Evolutionary conservation across 2,113 vertebrate species (phyloP), one percentile per base, ranked within the genome.

Genomic region (Trogon surrucura): DNA sequence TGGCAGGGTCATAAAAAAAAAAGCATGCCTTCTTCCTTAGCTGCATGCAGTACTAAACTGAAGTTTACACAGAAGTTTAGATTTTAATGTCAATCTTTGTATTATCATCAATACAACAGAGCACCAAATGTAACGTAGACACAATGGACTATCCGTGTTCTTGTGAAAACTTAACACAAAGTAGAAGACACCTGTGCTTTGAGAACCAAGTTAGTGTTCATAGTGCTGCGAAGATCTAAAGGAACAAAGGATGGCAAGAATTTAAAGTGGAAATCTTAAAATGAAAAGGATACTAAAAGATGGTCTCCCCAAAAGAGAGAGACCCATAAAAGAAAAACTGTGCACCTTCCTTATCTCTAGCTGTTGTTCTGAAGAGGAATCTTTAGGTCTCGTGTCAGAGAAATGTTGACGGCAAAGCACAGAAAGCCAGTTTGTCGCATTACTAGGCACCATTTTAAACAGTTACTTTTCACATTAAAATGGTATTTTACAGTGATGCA

Each of bases 391-490:
- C 3, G 0, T 41, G 58, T 77, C 51, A 75, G 21, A 89, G 41
- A 77, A 70, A 72, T 8, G 25, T n/a, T 86, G 77, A 67, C 34
- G 22, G 62, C 58, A 74, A 90, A 80, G 53, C 44, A 88, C 20
- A 74, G 85, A 72, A 72, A 73, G 44, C 8, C 51, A 57, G 66
- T 88, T 34, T 57, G 20, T 48, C 85, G 77, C 29, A 80, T 75
- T 86, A 80, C 85, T 2, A 93, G 20, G 48, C 26, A 80, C 6
- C 4, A 50, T 67, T 90, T 85, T 56, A 86, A 34, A 82, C 13
- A 65, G 64, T 38, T 84, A 44, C 45, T 83, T 94, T 72, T 75
- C 81, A 85, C 48, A 94, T 94, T 90, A 94, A 94, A 94, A 91
- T 14, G 48, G 72, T 36, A 81, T 79, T 81, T 94, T 83, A 70